Base-by-base conservation (phyloP, 2,113 vertebrate genomes). In the Cygnus buccinator region DNA sequence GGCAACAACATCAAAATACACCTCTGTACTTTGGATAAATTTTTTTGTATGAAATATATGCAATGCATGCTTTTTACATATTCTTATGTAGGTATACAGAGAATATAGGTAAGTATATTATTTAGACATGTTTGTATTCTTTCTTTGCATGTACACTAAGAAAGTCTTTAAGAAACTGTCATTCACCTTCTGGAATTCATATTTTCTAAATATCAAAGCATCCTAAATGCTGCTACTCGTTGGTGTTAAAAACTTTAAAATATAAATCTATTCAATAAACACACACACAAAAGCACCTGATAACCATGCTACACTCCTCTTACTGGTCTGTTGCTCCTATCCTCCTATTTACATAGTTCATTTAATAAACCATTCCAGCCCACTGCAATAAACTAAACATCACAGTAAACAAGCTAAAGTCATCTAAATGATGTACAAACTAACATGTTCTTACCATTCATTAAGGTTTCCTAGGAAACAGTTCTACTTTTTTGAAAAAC, bases 381-480 rank as follows among this genome's bases (percentile, higher is more conserved):
- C 74, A 78, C 22, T 88, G 83, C 68, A 92, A 84, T 89, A 89
- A 93, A 85, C 37, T 28, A 86, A 94, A 94, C 59, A 81, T 29
- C 41, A 62, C 76, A 41, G 57, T 86, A 93, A 93, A 95, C 72
- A 94, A 95, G 83, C 59, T 76, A 62, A 96, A 84, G n/a, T 55
- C 17, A 86, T 81, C 87, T 92, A 75, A 95, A 72, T 89, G 65
- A 90, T 35, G 23, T 70, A 85, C 46, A 81, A 95, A 72, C 31
- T 37, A 83, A 78, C 0, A 0, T 83, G 81, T 89, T 79, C 81
- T 88, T 68, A 78, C 58, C 3, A 0, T 94, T 97, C 91, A 93
- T 96, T 90, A 94, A 87, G 66, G 89, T 94, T 95, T 76, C 90
- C 74, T 96, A 90, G 86, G 54, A 90, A 86, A 59, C 67, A 90